Evolutionary conservation across 2,888 invertebrate species (phyloP), one percentile per base, ranked within the genome.

Genomic region (Phytoseiulus persimilis): DNA sequence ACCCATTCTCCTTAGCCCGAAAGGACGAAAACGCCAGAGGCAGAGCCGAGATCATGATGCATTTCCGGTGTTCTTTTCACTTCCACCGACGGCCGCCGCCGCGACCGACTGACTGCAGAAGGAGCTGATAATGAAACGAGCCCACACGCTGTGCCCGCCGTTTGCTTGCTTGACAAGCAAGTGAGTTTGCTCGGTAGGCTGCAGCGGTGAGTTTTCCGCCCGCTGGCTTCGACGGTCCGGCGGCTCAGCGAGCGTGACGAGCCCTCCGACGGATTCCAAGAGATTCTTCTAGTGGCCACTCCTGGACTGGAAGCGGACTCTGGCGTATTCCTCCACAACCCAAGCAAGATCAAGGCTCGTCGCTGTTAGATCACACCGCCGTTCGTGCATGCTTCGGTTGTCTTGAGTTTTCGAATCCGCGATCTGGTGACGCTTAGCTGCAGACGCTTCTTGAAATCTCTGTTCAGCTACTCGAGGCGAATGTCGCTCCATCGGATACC

Each of bases 11-110:
- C 65, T 65, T 65, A 65, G 65, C 65, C 65, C 65, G 65, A 23
- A 65, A 14, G 65, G 65, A 65, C 65, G 65, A 65, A 65, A 65
- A 65, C 65, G 65, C 65, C 87, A n/a, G 87, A n/a, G 32, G 32
- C 87, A n/a, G 87, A 33, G n/a, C n/a, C 45, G 87, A 87, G 87
- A 87, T 87, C 87, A 33, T 87, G 32, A 87, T 87, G 87, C 87
- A 87, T 87, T 87, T 87, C 87, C 87, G 87, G 32, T 87, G 87
- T 45, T 87, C 87, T 87, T 87, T 87, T n/a, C 87, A 39, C 65
- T 65, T 65, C 65, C 65, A 65, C 65, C 65, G 65, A 65, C 14
- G 28, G 65, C 65, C 2, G 65, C 65, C 65, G 65, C 14, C 65
- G 39, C 65, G 5, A 65, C 65, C 65, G 65, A 65, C 65, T 18